Conservation (phyloP, 2,113 vertebrate species). For the Plecotus auritus region DNA sequence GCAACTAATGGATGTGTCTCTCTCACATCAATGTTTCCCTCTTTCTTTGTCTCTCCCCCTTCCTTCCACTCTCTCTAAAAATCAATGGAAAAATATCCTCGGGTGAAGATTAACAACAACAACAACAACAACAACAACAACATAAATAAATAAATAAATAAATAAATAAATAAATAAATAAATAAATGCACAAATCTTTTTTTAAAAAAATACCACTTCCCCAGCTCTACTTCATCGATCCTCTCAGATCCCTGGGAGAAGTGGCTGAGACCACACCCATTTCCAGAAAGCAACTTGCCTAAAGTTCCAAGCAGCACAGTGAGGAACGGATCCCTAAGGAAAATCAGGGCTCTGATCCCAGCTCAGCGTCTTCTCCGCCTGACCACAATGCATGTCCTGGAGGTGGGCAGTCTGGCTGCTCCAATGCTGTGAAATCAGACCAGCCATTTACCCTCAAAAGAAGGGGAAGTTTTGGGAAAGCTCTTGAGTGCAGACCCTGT, state of each 20-base stretch:
- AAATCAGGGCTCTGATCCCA: neutral
- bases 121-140: too few relatives aligned
- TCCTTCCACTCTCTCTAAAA: too few relatives aligned
- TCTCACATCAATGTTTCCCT: too few relatives aligned
- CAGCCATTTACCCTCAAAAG: neutral
- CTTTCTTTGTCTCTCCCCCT: too few relatives aligned
- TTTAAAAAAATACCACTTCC: neutral
- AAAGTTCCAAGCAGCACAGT: rapidly evolving
- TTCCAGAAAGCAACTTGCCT: neutral
- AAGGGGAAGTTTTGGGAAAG: neutral
- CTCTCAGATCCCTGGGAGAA: neutral
- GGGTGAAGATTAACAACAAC: too few relatives aligned
- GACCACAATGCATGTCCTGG: neutral
- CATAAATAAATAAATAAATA: too few relatives aligned
- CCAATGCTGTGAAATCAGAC: neutral
- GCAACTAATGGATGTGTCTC: too few relatives aligned
- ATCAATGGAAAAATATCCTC: too few relatives aligned
- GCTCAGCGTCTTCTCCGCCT: neutral
- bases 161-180: too few relatives aligned
- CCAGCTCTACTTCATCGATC: neutral
- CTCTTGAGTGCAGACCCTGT: neutral
- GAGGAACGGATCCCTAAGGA: neutral
- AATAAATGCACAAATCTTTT: too few relatives aligned
- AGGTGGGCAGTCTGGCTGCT: neutral
- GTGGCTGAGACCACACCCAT: neutral